Conservation (phyloP, 2,888 invertebrate species). For the Drosophila nigricruria region DNA sequence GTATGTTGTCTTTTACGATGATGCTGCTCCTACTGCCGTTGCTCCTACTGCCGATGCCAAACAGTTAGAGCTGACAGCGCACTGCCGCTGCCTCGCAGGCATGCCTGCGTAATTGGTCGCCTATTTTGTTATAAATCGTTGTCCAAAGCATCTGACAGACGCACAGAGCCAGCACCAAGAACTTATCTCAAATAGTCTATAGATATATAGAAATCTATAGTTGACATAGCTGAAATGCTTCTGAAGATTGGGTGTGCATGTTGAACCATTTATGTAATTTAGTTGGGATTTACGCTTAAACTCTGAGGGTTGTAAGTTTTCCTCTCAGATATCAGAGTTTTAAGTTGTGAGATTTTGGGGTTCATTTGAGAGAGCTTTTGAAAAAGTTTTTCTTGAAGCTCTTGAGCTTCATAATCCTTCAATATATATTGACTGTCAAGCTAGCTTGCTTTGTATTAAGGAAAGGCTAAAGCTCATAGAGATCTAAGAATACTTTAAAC, state of each 20-base stretch:
- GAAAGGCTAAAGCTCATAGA: too few relatives aligned
- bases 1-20: conserved; percentile 58
- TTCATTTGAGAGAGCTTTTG: not conserved
- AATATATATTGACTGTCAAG: too few relatives aligned
- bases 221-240: conserved; percentile 5
- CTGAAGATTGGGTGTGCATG: not conserved
- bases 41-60: conserved; percentile 57
- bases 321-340: not conserved
- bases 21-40: conserved; percentile 13
- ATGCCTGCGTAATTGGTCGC: conserved; percentile 78
- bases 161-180: conserved; percentile 5
- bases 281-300: not conserved
- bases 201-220: conserved; percentile 18
- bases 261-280: conserved; percentile 1
- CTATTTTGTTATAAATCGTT: conserved; percentile 76
- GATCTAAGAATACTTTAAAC: too few relatives aligned
- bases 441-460: too few relatives aligned
- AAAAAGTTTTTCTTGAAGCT: not conserved
- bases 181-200: conserved; percentile 12
- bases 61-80: conserved; percentile 52
- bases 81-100: conserved; percentile 23
- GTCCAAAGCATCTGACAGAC: conserved; percentile 26
- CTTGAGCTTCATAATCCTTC: not conserved
- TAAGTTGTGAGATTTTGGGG: too few relatives aligned
- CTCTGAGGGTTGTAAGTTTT: not conserved